Conservation (phyloP, 2,113 vertebrate species). For the Stigmatopora nigra region DNA sequence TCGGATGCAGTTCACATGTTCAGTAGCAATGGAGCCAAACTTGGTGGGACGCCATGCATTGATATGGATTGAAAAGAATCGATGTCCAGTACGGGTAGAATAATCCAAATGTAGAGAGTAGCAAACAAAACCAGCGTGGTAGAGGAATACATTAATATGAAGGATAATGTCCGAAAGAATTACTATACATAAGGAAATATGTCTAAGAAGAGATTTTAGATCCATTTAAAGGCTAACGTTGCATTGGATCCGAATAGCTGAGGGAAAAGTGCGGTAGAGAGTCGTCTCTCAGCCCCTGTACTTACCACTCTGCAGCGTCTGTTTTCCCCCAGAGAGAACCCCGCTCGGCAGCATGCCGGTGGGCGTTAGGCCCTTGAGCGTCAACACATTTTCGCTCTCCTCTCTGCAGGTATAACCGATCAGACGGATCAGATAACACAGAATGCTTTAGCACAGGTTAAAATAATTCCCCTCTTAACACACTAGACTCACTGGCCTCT, state of each 20-base stretch:
- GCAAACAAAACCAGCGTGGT: constrained; percentile 16
- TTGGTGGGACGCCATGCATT: constrained; percentile 44
- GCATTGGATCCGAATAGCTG: background rate
- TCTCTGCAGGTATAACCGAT: constrained; percentile 64
- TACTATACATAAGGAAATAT: background rate
- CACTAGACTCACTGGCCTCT: background rate
- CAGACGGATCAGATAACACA: constrained; percentile 26
- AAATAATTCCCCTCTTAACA: constrained; percentile 1
- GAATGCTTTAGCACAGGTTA: constrained; percentile 15
- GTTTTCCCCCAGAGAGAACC: constrained; percentile 74
- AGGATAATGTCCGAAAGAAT: background rate
- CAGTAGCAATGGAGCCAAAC: constrained; percentile 49
- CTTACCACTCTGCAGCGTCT: constrained; percentile 79
- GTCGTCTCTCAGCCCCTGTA: constrained; percentile 11
- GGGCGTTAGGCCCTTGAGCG: constrained; percentile 77
- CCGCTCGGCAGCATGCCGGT: constrained; percentile 79
- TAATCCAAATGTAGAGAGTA: constrained; percentile 16
- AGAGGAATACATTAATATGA: constrained; percentile 34
- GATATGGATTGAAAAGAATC: constrained; percentile 24
- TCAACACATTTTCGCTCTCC: constrained; percentile 80
- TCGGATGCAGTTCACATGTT: constrained; percentile 44
- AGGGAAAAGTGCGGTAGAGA: constrained; percentile 19
- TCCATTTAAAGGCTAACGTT: background rate
- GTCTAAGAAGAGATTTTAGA: background rate
- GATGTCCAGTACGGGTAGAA: constrained; percentile 18